Conservation (phyloP, 2,888 invertebrate genomes). For the Lepidochrysops patricia region DNA sequence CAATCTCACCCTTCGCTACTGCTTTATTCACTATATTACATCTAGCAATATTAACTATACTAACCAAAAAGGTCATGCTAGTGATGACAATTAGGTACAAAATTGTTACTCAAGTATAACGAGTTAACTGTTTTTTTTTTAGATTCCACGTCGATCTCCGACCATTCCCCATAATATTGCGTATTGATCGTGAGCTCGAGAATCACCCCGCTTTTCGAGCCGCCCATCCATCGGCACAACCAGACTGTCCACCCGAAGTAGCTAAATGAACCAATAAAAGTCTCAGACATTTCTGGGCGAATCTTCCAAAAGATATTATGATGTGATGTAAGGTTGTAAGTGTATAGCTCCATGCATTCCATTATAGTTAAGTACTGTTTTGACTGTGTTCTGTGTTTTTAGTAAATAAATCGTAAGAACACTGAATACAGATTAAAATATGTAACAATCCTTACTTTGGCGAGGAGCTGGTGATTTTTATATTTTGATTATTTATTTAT, state of each 20-base stretch:
- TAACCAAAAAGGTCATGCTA: too few species aligned
- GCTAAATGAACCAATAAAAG: conserved; percentile 73
- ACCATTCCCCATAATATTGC: conserved; percentile 90
- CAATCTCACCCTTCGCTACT: too few species aligned
- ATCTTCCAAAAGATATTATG: conserved; percentile 11
- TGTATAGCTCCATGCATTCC: background rate
- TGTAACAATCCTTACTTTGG: too few species aligned
- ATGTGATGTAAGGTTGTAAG: conserved; percentile 17
- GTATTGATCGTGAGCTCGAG: conserved; percentile 89
- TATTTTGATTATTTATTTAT: too few species aligned
- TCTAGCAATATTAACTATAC: too few species aligned
- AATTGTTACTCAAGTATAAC: too few species aligned
- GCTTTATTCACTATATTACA: too few species aligned
- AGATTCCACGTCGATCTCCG: conserved; percentile 94
- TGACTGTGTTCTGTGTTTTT: background rate
- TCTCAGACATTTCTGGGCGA: conserved; percentile 11
- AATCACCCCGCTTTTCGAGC: conserved; percentile 92
- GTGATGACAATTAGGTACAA: too few species aligned
- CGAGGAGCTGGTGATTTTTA: too few species aligned
- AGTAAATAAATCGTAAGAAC: too few species aligned
- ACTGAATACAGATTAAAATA: too few species aligned
- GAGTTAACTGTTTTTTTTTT: conserved; percentile 31
- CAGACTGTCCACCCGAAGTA: conserved; percentile 94
- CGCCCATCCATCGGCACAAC: conserved; percentile 93
- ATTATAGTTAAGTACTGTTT: background rate